Conservation (phyloP, 1,140 invertebrate genomes). For the Drosophila triauraria region DNA sequence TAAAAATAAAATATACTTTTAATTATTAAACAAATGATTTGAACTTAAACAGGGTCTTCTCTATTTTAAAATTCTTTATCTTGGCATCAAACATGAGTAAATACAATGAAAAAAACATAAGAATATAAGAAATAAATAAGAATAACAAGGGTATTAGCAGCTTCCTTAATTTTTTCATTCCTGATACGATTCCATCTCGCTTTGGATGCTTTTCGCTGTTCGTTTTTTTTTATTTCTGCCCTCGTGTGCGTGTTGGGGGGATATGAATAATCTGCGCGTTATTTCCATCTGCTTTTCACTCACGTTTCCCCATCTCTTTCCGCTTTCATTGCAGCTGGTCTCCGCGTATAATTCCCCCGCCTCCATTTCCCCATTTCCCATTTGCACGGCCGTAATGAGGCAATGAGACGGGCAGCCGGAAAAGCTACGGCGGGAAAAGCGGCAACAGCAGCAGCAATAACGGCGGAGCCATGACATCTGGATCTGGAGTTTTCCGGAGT, state of each 20-base stretch:
- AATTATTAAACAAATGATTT: not conserved
- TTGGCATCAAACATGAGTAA: not conserved
- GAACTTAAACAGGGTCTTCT: not conserved
- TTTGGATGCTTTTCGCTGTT: conserved; percentile 11
- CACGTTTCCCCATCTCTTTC: conserved; percentile 27
- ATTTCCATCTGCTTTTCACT: conserved; percentile 45
- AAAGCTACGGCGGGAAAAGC: conserved; percentile 22
- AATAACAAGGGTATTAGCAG: conserved; percentile 1
- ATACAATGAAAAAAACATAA: not conserved
- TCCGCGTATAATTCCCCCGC: conserved; percentile 11
- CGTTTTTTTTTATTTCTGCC: conserved; percentile 12
- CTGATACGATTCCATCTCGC: conserved; percentile 14
- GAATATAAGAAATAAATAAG: not conserved
- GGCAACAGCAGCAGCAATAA: conserved; percentile 6
- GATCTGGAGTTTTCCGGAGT: conserved; percentile 44
- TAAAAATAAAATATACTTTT: not conserved
- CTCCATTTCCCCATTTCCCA: conserved; percentile 34
- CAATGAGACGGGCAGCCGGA: conserved; percentile 49
- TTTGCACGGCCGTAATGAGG: conserved; percentile 51
- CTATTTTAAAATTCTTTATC: not conserved
- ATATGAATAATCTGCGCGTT: conserved; percentile 58
- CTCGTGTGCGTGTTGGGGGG: conserved; percentile 21
- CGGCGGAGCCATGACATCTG: conserved; percentile 50
- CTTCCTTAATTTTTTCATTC: not conserved
- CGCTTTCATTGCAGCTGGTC: conserved; percentile 51